phyloP scores from a whole-genome alignment of 2,888 invertebrate species.

The Drosophila recens region DNA sequence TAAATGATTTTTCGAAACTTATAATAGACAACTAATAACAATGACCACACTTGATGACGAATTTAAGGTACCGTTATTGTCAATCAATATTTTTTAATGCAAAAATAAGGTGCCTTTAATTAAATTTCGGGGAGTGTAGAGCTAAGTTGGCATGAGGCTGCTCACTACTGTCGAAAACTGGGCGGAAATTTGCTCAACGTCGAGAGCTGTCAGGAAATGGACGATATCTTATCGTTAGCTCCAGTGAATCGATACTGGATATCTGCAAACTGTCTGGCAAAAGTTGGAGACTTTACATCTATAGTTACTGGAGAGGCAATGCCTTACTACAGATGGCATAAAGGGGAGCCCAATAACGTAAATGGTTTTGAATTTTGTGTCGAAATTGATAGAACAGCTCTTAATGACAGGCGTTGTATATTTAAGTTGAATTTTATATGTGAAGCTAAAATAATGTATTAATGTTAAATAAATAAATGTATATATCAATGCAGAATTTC shows the following conservation, averaged over 20 bases:
- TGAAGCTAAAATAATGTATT: constrained; percentile 17
- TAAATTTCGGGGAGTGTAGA: too few relatives aligned
- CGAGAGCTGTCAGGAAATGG: constrained; percentile 36
- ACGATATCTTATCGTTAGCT: neutral
- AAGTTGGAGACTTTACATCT: constrained; percentile 9
- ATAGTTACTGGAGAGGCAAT: constrained; percentile 7
- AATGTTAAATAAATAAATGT: neutral
- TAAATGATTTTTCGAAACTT: too few relatives aligned
- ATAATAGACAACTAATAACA: too few relatives aligned
- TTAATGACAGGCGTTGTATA: neutral
- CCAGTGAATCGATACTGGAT: constrained; percentile 15
- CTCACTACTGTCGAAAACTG: constrained; percentile 31
- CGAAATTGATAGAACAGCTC: neutral
- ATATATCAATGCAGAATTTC: neutral
- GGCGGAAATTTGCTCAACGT: constrained; percentile 45
- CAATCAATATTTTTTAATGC: too few relatives aligned
- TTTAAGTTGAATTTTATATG: neutral
- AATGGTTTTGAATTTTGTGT: neutral
- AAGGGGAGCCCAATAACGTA: constrained; percentile 18
- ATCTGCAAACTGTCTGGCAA: constrained; percentile 29
- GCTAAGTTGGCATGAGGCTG: constrained; percentile 35
- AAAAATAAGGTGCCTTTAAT: too few relatives aligned
- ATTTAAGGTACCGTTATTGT: too few relatives aligned
- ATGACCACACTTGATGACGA: too few relatives aligned
- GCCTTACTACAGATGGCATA: constrained; percentile 26